Base-by-base conservation (phyloP, 1,140 invertebrate species). In the Drosophila fuyamai region DNA sequence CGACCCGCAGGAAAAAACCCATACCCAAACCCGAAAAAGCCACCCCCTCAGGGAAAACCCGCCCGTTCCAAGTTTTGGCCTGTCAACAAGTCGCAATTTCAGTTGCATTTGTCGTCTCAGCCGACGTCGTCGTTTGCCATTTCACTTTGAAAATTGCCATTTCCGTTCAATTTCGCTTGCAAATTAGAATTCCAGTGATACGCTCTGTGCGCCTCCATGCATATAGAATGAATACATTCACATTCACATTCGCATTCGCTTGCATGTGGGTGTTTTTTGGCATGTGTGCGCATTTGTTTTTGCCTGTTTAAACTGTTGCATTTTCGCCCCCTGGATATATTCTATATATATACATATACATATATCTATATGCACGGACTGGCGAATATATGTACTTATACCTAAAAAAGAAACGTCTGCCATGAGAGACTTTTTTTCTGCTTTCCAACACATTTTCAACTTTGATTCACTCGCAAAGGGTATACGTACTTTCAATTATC, bases 171-270 rank as follows among this genome's bases (percentile, higher is more conserved):
- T 89, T 89, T 89, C 84, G 77, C 85, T 89, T 78, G 81, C 85
- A 90, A 89, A 89, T 89, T 84, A 84, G 84, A 89, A 89, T 89
- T 89, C 80, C 84, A 88, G 84, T 89, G 84, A 88, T 88, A 89
- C 56, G 84, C 84, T 84, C 72, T 57, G 58, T 66, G 65, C 75
- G 71, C 73, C 79, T 74, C 51, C 82, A 82, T 86, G 82, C 82
- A 86, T 86, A 76, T 76, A 50, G 72, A 82, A 86, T 83, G 79
- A 72, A 68, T 58, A 51, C 44, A 40, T 44, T 40, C 29, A 6
- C 29, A 50, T n/a, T 50, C 35, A 9, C 23, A 70, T 35, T 57
- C n/a, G 38, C 29, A 44, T 23, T 44, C 46, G 55, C 32, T 16
- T 27, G 53, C 27, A 54, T 59, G 40, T 43, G 58, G 43, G 61